phyloP scores from a whole-genome alignment of 2,888 invertebrate genomes.

The Craniophora ligustri region DNA sequence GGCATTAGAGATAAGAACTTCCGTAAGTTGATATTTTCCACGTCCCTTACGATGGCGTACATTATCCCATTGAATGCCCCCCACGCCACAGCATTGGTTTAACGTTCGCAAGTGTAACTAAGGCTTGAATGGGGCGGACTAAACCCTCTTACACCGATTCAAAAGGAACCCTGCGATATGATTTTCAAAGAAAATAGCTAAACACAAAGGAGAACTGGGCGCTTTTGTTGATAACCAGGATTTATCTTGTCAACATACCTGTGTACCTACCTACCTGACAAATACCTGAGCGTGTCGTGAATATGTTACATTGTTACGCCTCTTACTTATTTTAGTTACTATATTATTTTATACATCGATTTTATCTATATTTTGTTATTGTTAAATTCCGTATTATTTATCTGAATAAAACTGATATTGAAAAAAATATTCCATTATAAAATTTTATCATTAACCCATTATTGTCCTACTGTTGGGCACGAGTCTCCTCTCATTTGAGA shows the following conservation, averaged over 20 bases:
- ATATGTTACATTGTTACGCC: slow-evolving; percentile 20
- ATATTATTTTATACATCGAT: no score
- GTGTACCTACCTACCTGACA: slow-evolving; percentile 13
- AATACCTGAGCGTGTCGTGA: slow-evolving; percentile 25
- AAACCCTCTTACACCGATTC: slow-evolving; percentile 68
- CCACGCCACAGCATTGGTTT: slow-evolving; percentile 55
- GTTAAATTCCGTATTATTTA: no score
- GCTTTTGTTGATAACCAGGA: slow-evolving; percentile 54
- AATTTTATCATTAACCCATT: no score
- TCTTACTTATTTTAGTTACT: background rate
- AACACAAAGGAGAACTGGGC: slow-evolving; percentile 63
- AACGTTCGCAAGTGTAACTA: slow-evolving; percentile 69
- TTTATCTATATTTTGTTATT: no score
- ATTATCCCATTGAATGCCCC: slow-evolving; percentile 48
- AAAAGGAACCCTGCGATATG: slow-evolving; percentile 66
- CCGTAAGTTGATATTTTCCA: slow-evolving; percentile 46
- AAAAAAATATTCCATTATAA: no score
- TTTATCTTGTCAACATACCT: slow-evolving; percentile 56
- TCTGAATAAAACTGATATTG: no score
- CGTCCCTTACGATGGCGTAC: slow-evolving; percentile 29
- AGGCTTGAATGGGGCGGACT: slow-evolving; percentile 69
- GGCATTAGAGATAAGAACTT: background rate
- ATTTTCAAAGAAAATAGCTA: slow-evolving; percentile 68
- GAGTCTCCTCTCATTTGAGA: no score
- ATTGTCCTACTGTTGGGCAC: no score